These are phyloP conservation scores for Podiceps cristatus DNA, from an alignment of 2,113 vertebrate species.

Conservation along the genomic window DNA sequence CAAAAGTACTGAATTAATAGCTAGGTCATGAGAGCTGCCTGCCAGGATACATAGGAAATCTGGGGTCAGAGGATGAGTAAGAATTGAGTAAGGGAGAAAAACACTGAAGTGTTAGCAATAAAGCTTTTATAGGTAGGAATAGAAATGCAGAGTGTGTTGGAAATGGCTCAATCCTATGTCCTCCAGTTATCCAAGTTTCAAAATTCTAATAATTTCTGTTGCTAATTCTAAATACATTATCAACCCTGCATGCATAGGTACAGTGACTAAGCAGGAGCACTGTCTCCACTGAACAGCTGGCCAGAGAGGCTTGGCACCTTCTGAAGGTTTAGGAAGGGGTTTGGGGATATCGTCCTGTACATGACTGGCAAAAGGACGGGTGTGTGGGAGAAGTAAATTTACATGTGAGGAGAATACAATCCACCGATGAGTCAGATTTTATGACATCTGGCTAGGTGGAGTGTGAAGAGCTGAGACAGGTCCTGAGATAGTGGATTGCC, in stretches of 20 bases:
- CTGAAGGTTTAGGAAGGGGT: background rate
- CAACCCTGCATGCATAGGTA: background rate
- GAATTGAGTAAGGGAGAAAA: background rate
- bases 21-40: background rate
- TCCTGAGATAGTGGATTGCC: background rate
- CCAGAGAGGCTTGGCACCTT: background rate
- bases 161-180: background rate
- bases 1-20: background rate
- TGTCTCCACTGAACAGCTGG: background rate
- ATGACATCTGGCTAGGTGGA: background rate
- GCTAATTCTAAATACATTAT: background rate
- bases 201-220: background rate
- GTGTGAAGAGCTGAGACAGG: background rate
- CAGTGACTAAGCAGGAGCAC: background rate
- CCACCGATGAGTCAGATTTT: background rate
- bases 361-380: background rate
- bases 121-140: background rate
- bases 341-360: background rate
- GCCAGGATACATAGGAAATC: background rate
- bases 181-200: background rate
- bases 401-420: background rate
- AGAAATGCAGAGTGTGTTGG: background rate
- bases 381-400: fast-evolving
- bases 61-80: background rate
- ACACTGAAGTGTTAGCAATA: background rate